A percentile compares a stretch with the other conserved stretches of the same genome.
Conservation (phyloP, 2,113 vertebrate species). For the Ivindomyrus marchei region DNA sequence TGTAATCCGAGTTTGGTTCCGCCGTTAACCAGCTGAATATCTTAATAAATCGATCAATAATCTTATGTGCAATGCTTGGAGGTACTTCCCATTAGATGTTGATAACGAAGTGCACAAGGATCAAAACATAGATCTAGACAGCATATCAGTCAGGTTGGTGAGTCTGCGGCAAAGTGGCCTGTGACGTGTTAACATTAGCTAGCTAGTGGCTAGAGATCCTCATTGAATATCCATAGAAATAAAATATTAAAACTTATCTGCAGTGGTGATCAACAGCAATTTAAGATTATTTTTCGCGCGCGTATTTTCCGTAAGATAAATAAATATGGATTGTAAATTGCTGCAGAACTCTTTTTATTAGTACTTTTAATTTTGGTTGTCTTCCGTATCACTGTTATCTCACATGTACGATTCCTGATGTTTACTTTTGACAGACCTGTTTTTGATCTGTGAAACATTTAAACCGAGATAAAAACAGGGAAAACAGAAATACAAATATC, state of each 20-base stretch:
- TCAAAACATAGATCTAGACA: neutral
- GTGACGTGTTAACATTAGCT: neutral
- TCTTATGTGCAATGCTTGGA: neutral
- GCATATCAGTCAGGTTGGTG: slow-evolving; percentile 1
- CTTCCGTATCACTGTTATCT: neutral
- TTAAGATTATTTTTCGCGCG: too few relatives aligned
- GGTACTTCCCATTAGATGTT: neutral
- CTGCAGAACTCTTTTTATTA: neutral
- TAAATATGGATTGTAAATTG: neutral
- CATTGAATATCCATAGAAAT: neutral
- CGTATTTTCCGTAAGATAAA: neutral
- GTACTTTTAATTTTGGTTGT: neutral
- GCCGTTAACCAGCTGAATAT: neutral
- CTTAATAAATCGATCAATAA: neutral
- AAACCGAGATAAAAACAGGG: neutral
- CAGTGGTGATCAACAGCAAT: neutral
- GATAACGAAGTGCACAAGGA: neutral
- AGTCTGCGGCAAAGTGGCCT: neutral
- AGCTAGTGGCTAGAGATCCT: neutral
- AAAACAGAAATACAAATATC: neutral
- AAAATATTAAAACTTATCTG: neutral
- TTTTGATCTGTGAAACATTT: neutral
- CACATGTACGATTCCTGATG: neutral
- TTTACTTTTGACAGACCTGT: neutral
- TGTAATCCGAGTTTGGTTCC: neutral